Percentiles rank a stretch among this genome's conserved stretches.
These are phyloP conservation scores for Euwallacea fornicatus DNA, from an alignment of 1,140 invertebrate species.

Conservation along the genomic window DNA sequence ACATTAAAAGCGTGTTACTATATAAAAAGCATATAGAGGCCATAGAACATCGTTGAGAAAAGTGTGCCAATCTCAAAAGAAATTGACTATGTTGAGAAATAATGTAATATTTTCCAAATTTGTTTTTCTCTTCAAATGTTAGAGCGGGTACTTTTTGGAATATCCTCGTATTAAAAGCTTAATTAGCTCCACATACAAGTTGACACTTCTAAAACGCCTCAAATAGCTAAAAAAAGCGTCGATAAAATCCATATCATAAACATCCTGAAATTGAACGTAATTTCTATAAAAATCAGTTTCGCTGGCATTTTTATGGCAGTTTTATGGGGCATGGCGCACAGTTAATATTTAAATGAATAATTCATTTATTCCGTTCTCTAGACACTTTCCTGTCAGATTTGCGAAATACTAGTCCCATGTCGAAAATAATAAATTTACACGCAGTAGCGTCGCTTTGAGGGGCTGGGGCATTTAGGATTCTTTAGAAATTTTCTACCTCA, in stretches of 20 bases:
- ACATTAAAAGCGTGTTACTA: too few species aligned
- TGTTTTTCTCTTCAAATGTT: too few species aligned
- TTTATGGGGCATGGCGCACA: constrained; percentile 36
- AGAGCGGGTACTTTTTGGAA: too few species aligned
- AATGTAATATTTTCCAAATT: too few species aligned
- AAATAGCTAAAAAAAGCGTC: constrained; percentile 17
- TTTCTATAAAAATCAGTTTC: constrained; percentile 40
- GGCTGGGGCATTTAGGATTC: background rate
- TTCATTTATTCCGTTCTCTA: constrained; percentile 36
- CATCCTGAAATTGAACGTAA: constrained; percentile 31
- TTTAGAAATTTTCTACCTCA: background rate
- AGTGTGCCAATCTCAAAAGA: too few species aligned
- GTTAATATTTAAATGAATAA: constrained; percentile 41
- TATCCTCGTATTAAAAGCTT: too few species aligned
- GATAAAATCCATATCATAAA: constrained; percentile 31
- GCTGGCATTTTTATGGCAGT: constrained; percentile 36
- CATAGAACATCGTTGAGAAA: too few species aligned
- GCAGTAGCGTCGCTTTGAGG: constrained; percentile 12
- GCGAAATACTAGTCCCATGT: constrained; percentile 27
- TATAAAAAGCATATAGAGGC: too few species aligned
- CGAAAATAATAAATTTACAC: constrained; percentile 21
- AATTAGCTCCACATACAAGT: constrained; percentile 4
- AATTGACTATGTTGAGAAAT: too few species aligned
- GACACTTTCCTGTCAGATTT: constrained; percentile 38
- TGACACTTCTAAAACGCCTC: constrained; percentile 25